Evolutionary conservation across 2,113 vertebrate species (phyloP).

Genomic region (Plecotus auritus): DNA sequence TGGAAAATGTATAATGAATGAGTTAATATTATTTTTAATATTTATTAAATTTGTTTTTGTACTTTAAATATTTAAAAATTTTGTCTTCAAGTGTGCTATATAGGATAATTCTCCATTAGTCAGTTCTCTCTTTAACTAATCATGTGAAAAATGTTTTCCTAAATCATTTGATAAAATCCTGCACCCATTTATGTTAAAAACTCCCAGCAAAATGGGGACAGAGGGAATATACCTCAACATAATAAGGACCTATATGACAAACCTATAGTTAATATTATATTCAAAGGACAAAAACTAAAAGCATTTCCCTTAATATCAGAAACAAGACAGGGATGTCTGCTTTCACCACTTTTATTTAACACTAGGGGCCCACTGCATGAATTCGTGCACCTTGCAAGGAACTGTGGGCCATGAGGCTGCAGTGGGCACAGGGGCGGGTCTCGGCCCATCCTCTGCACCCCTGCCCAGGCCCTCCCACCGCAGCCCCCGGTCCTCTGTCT

Average conservation of each 20-base stretch:
- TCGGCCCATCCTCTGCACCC: too few relatives aligned
- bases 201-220: neutral
- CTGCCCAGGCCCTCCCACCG: too few relatives aligned
- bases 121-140: neutral
- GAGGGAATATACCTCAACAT: neutral
- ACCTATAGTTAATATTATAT: neutral
- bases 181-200: neutral
- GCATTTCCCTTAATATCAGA: neutral
- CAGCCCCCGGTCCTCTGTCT: too few relatives aligned
- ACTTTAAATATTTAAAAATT: slow-evolving; percentile 9
- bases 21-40: neutral
- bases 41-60: neutral
- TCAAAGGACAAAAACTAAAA: neutral
- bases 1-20: neutral
- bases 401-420: too few relatives aligned
- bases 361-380: neutral
- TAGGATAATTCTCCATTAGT: neutral
- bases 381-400: too few relatives aligned
- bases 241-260: neutral
- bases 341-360: neutral
- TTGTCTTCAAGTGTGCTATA: neutral
- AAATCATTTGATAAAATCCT: neutral
- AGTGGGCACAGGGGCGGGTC: too few relatives aligned
- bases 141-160: neutral
- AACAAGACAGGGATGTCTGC: neutral